Percentiles rank a stretch among this genome's conserved stretches.
Evolutionary conservation across 2,113 vertebrate genomes (phyloP).

Genomic region (Salvelinus sp.): DNA sequence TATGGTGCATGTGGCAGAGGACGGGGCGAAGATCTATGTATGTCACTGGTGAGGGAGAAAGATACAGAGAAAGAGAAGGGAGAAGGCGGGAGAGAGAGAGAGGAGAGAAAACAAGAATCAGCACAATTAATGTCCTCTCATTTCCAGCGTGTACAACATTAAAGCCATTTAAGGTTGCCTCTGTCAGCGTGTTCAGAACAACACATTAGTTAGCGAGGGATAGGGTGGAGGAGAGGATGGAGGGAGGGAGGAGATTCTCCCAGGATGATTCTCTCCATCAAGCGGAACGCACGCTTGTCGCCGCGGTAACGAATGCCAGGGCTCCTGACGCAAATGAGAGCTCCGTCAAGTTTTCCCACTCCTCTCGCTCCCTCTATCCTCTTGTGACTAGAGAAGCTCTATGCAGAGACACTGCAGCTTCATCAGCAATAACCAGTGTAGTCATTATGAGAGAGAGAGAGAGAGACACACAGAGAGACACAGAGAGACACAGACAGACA

Average conservation of each 20-base stretch:
- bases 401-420: slow-evolving; percentile 62
- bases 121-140: slow-evolving; percentile 74
- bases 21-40: slow-evolving; percentile 35
- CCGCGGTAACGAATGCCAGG: slow-evolving; percentile 52
- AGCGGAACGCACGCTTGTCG: slow-evolving; percentile 45
- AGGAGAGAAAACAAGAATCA: slow-evolving; percentile 71
- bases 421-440: slow-evolving; percentile 63
- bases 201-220: slow-evolving; percentile 64
- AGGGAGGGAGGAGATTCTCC: slow-evolving; percentile 15
- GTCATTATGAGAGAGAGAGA: slow-evolving; percentile 32
- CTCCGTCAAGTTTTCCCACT: background rate
- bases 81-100: slow-evolving; percentile 17
- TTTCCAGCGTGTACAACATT: slow-evolving; percentile 64
- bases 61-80: slow-evolving; percentile 10
- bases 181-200: slow-evolving; percentile 76
- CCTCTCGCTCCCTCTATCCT: slow-evolving; percentile 20
- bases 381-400: slow-evolving; percentile 62
- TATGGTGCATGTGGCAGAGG: slow-evolving; percentile 64
- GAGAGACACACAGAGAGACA: background rate
- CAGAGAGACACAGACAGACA: slow-evolving; percentile 19
- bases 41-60: slow-evolving; percentile 26
- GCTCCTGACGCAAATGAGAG: slow-evolving; percentile 10
- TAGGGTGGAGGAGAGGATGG: slow-evolving; percentile 18
- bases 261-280: slow-evolving; percentile 57
- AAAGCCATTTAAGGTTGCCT: slow-evolving; percentile 68